A percentile compares a stretch with the other conserved stretches of the same genome.
Evolutionary conservation across 2,888 invertebrate genomes (phyloP).

Genomic region (Drosophila mimetica): DNA sequence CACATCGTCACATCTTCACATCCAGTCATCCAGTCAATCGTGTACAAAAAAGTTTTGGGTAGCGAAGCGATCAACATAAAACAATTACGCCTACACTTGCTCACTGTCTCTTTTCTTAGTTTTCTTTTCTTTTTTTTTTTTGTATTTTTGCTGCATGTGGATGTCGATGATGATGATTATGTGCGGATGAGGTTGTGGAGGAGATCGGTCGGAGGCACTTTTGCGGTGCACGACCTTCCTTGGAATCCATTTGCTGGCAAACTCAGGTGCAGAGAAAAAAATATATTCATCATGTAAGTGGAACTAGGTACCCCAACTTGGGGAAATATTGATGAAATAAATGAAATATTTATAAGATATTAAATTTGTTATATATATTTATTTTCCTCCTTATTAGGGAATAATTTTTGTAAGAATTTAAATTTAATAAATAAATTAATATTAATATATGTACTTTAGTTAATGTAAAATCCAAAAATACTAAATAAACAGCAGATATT

Average conservation of each 20-base stretch:
- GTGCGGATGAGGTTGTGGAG: conserved; percentile 12
- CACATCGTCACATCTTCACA: not conserved
- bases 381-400: too few relatives aligned
- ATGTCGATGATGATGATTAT: conserved; percentile 18
- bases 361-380: too few relatives aligned
- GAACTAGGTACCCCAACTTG: too few relatives aligned
- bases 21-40: conserved; percentile 5
- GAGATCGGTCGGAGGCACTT: conserved; percentile 33
- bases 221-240: conserved; percentile 63
- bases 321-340: too few relatives aligned
- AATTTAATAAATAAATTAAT: too few relatives aligned
- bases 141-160: conserved; percentile 12
- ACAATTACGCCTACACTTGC: conserved; percentile 84
- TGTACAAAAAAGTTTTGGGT: conserved; percentile 39
- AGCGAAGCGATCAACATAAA: conserved; percentile 82
- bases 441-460: too few relatives aligned
- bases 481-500: too few relatives aligned
- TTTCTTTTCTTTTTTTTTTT: conserved; percentile 1
- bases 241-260: conserved; percentile 21
- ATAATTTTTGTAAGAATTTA: too few relatives aligned
- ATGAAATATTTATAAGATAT: too few relatives aligned
- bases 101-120: conserved; percentile 30
- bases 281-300: not conserved
- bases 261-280: conserved; percentile 7
- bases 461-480: too few relatives aligned